Percentiles rank a stretch among this genome's conserved stretches.
Evolutionary conservation across 2,113 vertebrate genomes (phyloP).

Genomic region (Ophthalmolycus amberensis): DNA sequence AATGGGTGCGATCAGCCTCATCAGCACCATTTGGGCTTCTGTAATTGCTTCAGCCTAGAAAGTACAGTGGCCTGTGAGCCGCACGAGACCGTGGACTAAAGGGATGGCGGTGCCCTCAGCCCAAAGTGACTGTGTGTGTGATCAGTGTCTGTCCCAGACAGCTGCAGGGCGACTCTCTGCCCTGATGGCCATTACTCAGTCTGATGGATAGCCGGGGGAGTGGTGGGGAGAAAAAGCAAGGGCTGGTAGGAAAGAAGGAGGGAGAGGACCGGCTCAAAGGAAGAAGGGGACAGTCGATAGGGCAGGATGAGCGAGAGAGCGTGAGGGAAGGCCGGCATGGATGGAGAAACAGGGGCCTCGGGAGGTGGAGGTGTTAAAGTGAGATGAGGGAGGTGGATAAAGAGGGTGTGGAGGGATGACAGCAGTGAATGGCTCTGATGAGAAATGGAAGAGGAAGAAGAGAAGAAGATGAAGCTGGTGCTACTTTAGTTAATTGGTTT

Average conservation of each 20-base stretch:
- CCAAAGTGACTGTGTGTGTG: conserved; percentile 75
- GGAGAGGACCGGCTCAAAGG: conserved; percentile 49
- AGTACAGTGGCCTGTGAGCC: conserved; percentile 46
- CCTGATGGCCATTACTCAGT: conserved; percentile 78
- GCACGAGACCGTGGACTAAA: conserved; percentile 59
- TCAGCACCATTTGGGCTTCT: conserved; percentile 36
- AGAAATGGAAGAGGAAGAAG: conserved; percentile 49
- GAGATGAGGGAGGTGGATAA: conserved; percentile 51
- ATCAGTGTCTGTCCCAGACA: conserved; percentile 77
- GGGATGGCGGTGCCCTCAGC: conserved; percentile 70
- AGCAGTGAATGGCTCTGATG: conserved; percentile 54
- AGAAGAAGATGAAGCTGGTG: conserved; percentile 55
- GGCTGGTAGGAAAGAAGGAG: conserved; percentile 41
- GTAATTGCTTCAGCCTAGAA: conserved; percentile 50
- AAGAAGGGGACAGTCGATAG: conserved; percentile 59
- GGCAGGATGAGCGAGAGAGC: conserved; percentile 50
- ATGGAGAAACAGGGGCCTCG: conserved; percentile 47
- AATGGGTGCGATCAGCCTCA: conserved; percentile 8
- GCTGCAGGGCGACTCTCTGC: conserved; percentile 78
- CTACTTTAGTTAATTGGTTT: conserved; percentile 71
- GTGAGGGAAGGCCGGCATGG: conserved; percentile 28
- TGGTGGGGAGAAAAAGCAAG: conserved; percentile 53
- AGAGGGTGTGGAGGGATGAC: conserved; percentile 28
- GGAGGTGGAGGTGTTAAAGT: conserved; percentile 71
- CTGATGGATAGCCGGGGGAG: conserved; percentile 69